These are phyloP conservation scores for Ametastegia equiseti DNA, from an alignment of 2,888 invertebrate genomes.

Conservation along the genomic window DNA sequence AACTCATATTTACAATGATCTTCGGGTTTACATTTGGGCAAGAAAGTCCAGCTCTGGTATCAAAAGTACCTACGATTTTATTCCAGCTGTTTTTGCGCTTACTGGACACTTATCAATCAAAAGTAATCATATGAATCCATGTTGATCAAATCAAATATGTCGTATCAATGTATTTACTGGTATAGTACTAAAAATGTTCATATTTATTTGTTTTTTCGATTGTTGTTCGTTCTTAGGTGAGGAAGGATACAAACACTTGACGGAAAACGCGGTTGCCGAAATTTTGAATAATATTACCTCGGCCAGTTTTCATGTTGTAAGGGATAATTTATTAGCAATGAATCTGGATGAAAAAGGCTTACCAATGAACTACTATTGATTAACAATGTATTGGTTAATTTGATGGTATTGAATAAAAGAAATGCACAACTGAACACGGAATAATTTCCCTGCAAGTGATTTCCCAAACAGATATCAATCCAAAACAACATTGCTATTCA, in stretches of 20 bases:
- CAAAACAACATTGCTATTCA: background rate
- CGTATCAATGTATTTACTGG: background rate
- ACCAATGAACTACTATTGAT: background rate
- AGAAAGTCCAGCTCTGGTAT: conserved; percentile 78
- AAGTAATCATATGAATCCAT: conserved; percentile 75
- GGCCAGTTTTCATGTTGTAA: conserved; percentile 57
- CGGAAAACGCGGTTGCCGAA: conserved; percentile 60
- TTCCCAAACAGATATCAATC: background rate
- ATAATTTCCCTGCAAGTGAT: background rate
- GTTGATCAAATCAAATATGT: background rate
- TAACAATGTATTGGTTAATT: background rate
- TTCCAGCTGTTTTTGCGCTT: conserved; percentile 87
- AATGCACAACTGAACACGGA: background rate
- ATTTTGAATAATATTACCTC: conserved; percentile 59
- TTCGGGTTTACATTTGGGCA: conserved; percentile 83
- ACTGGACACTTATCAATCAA: conserved; percentile 87
- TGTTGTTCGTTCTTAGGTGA: conserved; percentile 60
- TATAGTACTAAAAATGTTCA: background rate
- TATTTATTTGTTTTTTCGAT: conserved; percentile 44
- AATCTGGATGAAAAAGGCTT: conserved; percentile 2
- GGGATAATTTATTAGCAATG: conserved; percentile 49
- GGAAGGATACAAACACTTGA: conserved; percentile 61
- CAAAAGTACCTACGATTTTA: conserved; percentile 80
- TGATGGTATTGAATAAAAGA: background rate
- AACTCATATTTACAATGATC: conserved; percentile 68